A percentile compares a stretch with the other conserved stretches of the same genome.
Conservation (phyloP, 2,888 invertebrate species). For the Diarsia dahlii region DNA sequence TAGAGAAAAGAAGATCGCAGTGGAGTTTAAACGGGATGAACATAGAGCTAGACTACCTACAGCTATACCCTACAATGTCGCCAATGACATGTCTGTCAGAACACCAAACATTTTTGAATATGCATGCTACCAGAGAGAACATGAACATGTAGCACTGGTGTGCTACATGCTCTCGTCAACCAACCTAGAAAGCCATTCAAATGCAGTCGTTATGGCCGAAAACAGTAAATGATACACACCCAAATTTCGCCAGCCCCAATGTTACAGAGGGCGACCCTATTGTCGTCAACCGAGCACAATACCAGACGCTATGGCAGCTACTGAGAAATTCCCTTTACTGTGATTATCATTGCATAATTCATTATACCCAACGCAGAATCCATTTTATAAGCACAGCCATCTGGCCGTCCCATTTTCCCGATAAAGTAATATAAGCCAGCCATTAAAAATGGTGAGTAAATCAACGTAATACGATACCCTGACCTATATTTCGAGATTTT, state of each 20-base stretch:
- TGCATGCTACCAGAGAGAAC: too few species aligned
- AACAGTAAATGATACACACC: not conserved
- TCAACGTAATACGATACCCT: conserved; percentile 12
- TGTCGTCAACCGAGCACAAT: not conserved
- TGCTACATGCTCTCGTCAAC: too few species aligned
- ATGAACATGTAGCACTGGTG: too few species aligned
- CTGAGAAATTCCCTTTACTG: not conserved
- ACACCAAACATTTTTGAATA: too few species aligned
- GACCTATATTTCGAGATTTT: conserved; percentile 32
- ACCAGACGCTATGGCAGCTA: not conserved
- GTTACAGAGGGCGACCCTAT: not conserved
- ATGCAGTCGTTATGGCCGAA: too few species aligned
- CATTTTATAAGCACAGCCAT: not conserved
- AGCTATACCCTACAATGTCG: too few species aligned
- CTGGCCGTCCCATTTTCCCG: not conserved
- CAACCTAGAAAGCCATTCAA: too few species aligned
- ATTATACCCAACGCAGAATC: not conserved
- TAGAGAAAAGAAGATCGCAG: too few species aligned
- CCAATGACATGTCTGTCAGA: too few species aligned
- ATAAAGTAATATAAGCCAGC: conserved; percentile 14
- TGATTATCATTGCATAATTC: not conserved
- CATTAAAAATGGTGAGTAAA: conserved; percentile 19
- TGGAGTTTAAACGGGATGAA: too few species aligned
- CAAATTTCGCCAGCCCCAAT: not conserved
- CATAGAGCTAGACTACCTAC: too few species aligned